A percentile compares a stretch with the other conserved stretches of the same genome.
Conservation (phyloP, 2,888 invertebrate species). For the Cephus pygmeus region DNA sequence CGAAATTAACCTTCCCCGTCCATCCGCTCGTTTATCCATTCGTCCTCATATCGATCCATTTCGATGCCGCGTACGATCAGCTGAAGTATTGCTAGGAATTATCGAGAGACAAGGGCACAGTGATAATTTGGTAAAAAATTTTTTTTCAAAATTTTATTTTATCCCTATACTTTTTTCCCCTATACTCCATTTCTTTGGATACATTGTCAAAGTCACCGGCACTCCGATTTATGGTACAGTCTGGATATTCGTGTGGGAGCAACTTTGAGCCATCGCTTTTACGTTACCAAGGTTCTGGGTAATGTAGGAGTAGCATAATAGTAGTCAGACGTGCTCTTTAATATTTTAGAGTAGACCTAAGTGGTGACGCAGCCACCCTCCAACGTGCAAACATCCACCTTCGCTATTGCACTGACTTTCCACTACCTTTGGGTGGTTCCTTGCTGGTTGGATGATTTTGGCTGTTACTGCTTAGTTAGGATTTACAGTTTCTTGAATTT, state of each 20-base stretch:
- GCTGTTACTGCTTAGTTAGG: background rate
- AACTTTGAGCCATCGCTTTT: background rate
- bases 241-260: background rate
- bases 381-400: conserved; percentile 24
- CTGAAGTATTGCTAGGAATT: conserved; percentile 11
- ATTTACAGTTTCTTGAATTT: background rate
- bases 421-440: background rate
- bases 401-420: background rate
- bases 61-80: conserved; percentile 45
- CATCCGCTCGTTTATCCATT: background rate
- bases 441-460: background rate
- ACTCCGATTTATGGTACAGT: background rate
- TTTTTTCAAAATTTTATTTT: background rate
- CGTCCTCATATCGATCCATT: conserved; percentile 27
- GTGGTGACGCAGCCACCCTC: conserved; percentile 28
- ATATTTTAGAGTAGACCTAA: conserved; percentile 23
- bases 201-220: background rate
- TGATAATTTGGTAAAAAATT: background rate
- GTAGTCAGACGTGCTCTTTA: conserved; percentile 9
- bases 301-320: background rate
- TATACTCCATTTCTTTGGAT: background rate
- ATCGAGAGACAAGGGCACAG: background rate
- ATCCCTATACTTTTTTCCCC: background rate
- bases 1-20: background rate
- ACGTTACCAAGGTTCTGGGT: background rate